These are phyloP conservation scores for Littorina saxatilis DNA, from an alignment of 1,140 invertebrate genomes.

Conservation along the genomic window DNA sequence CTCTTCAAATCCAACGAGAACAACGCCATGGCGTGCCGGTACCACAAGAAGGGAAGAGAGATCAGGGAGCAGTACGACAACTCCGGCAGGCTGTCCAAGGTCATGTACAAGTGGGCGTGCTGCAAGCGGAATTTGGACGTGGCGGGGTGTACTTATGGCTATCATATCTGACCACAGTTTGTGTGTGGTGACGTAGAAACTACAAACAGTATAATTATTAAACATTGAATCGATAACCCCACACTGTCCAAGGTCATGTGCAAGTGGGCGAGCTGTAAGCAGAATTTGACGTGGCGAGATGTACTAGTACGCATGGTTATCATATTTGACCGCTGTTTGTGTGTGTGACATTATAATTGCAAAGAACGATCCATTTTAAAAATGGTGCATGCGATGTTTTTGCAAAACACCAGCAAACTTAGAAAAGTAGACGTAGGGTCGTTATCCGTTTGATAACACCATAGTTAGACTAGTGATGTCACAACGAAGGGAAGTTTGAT, in stretches of 20 bases:
- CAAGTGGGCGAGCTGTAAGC: constrained; percentile 67
- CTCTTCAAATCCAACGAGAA: constrained; percentile 62
- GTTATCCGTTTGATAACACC: too few relatives aligned
- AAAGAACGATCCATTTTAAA: too few relatives aligned
- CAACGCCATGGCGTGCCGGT: constrained; percentile 58
- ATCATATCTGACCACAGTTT: constrained; percentile 51
- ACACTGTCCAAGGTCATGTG: constrained; percentile 56
- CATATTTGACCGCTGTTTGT: constrained; percentile 49
- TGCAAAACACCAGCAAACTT: too few relatives aligned
- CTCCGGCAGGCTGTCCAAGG: constrained; percentile 55
- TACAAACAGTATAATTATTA: too few relatives aligned
- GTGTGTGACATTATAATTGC: too few relatives aligned
- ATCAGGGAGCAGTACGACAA: constrained; percentile 61
- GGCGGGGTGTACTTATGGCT: constrained; percentile 56
- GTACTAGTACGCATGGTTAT: constrained; percentile 55
- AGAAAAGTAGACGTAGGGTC: too few relatives aligned
- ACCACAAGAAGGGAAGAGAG: constrained; percentile 62
- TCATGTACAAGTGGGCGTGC: constrained; percentile 65
- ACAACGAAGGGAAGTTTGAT: too few relatives aligned
- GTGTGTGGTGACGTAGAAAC: too few relatives aligned
- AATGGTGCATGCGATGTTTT: too few relatives aligned
- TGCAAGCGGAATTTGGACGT: constrained; percentile 60
- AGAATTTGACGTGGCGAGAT: constrained; percentile 55
- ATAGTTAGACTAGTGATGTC: too few relatives aligned
- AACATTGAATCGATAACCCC: too few relatives aligned